phyloP scores from a whole-genome alignment of 1,140 invertebrate species.

The Octopus bimaculoides region DNA sequence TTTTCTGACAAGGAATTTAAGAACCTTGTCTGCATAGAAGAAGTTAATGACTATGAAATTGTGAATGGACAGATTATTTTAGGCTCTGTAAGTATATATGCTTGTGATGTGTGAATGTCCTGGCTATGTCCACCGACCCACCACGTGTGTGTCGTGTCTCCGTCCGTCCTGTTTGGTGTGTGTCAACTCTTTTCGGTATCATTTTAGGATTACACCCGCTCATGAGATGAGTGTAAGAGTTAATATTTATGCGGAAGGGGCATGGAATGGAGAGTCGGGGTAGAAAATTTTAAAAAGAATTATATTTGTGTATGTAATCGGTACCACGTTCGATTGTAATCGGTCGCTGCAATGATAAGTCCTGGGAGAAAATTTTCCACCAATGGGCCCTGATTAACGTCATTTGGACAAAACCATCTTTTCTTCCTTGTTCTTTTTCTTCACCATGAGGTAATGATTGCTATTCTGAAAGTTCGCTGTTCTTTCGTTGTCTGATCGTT shows the following conservation, averaged over 20 bases:
- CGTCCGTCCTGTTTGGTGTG: too few species aligned
- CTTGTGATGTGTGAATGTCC: not conserved
- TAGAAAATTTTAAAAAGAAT: too few species aligned
- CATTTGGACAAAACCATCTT: too few species aligned
- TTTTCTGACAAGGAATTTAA: conserved; percentile 35
- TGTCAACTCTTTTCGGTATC: not conserved
- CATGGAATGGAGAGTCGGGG: not conserved
- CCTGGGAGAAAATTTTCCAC: too few species aligned
- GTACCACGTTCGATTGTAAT: too few species aligned
- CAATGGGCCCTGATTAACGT: too few species aligned
- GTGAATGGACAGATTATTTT: conserved; percentile 15
- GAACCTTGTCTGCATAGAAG: conserved; percentile 40
- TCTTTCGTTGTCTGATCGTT: too few species aligned
- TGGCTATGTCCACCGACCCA: not conserved
- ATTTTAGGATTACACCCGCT: not conserved
- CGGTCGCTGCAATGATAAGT: too few species aligned
- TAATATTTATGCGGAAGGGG: not conserved
- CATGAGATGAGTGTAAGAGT: not conserved
- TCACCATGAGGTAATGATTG: too few species aligned
- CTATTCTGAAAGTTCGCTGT: too few species aligned
- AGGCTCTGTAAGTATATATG: not conserved
- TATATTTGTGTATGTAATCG: too few species aligned
- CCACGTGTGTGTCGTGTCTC: not conserved
- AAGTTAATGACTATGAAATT: conserved; percentile 48
- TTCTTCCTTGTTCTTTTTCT: too few species aligned